These are phyloP conservation scores for Dynastes tityus DNA, from an alignment of 2,888 invertebrate species.

Conservation along the genomic window DNA sequence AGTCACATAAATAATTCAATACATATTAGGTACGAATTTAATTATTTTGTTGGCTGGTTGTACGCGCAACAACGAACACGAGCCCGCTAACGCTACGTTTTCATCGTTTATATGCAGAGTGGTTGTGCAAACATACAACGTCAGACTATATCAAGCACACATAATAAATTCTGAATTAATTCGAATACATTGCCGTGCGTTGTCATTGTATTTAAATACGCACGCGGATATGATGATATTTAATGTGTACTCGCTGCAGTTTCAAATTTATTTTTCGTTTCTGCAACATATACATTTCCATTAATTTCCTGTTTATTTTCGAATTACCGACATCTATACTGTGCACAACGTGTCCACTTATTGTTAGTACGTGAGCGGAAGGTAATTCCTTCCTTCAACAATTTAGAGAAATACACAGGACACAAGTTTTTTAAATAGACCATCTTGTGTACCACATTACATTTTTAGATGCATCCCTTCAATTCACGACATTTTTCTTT, in stretches of 20 bases:
- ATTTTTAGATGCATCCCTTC: too few species aligned
- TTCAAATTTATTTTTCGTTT: constrained; percentile 32
- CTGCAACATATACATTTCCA: constrained; percentile 10
- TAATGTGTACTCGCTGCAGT: constrained; percentile 23
- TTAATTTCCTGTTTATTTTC: not conserved
- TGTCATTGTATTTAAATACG: constrained; percentile 14
- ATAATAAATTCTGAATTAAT: constrained; percentile 39
- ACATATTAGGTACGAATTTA: constrained; percentile 47
- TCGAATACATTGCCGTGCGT: constrained; percentile 26
- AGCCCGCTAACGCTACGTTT: not conserved
- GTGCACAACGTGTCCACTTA: too few species aligned
- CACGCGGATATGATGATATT: constrained; percentile 15
- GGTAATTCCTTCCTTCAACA: too few species aligned
- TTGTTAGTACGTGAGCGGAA: too few species aligned
- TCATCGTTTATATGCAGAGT: not conserved
- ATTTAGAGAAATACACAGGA: too few species aligned
- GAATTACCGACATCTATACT: too few species aligned
- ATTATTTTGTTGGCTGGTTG: constrained; percentile 41
- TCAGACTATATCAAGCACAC: constrained; percentile 27
- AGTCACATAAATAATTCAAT: constrained; percentile 46
- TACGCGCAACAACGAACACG: constrained; percentile 16
- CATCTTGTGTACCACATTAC: too few species aligned
- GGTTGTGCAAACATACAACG: constrained; percentile 21
- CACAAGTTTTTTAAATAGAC: too few species aligned
- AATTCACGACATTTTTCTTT: too few species aligned